Evolutionary conservation across 2,888 invertebrate genomes (phyloP), one percentile per base, ranked within the genome.

Genomic region (Eledone cirrhosa): DNA sequence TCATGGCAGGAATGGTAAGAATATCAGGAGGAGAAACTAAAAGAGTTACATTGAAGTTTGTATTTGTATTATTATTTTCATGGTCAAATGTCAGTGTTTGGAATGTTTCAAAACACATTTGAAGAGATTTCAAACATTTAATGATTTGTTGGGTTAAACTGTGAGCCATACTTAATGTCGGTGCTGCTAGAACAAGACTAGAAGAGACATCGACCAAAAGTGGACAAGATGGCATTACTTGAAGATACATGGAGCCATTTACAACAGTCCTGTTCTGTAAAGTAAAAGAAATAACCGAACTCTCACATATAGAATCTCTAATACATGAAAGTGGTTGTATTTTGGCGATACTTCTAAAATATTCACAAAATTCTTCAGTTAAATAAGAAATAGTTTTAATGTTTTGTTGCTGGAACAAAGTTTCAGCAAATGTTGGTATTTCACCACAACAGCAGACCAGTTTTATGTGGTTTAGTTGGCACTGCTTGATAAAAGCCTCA

Each of bases 111-210:
- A 72, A 72, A 31, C 33, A 72, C 72, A 72, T 72, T n/a, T 22
- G 14, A 41, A 41, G 41, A 72, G 72, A 72, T 41, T 41, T 72
- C 22, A 72, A 19, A 72, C 72, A 72, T 72, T 72, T 72, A n/a
- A n/a, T 0, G 16, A 72, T 41, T 22, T 72, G 72, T 72, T 24
- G 31, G n/a, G 33, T 19, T 41, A 72, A 24, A 31, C n/a, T 33
- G 41, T 72, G 41, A 41, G n/a, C 31, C 33, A 72, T 41, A 11
- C 33, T 31, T n/a, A 41, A 14, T 19, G 72, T 72, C 19, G 72
- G 72, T 41, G 72, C 72, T 13, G 72, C n/a, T 11, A 72, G 41
- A 31, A 72, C n/a, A 72, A 72, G 22, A n/a, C 33, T 72, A 2
- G 72, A 72, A 72, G 72, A 72, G 22, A 33, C 41, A 41, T 41